Conservation (phyloP, 1,140 invertebrate species). For the Vollenhovia emeryi region DNA sequence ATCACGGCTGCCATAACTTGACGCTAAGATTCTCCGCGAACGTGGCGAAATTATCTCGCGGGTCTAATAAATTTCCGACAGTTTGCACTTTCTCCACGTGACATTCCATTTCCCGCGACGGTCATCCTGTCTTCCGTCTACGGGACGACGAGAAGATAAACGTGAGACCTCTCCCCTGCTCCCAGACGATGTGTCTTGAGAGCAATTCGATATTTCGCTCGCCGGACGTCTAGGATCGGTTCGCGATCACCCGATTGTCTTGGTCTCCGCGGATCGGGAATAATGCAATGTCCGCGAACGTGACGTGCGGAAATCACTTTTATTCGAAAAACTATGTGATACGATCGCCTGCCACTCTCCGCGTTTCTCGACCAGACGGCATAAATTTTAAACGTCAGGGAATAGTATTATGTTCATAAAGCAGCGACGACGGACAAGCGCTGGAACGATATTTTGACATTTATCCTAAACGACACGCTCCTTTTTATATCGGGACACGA, state of each 20-base stretch:
- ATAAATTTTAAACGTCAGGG: slow-evolving; percentile 21
- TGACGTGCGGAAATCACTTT: slow-evolving; percentile 61
- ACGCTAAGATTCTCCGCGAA: slow-evolving; percentile 3
- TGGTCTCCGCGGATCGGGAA: slow-evolving; percentile 6
- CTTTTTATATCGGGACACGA: slow-evolving; percentile 8
- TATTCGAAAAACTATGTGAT: slow-evolving; percentile 20
- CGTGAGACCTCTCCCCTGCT: slow-evolving; percentile 5
- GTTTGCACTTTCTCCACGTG: slow-evolving; percentile 59
- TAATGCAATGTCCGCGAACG: slow-evolving; percentile 59
- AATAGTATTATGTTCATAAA: slow-evolving; percentile 1
- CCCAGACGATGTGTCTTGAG: slow-evolving; percentile 29
- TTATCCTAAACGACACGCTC: slow-evolving; percentile 12
- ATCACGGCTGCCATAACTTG: slow-evolving; percentile 17
- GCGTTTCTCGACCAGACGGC: neutral
- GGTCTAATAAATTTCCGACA: slow-evolving; percentile 72
- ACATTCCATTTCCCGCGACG: slow-evolving; percentile 69
- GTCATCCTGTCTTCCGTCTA: slow-evolving; percentile 64
- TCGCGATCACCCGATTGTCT: slow-evolving; percentile 20
- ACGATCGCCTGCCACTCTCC: slow-evolving; percentile 10
- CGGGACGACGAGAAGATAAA: slow-evolving; percentile 5
- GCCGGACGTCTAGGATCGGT: slow-evolving; percentile 46
- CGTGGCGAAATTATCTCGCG: slow-evolving; percentile 42
- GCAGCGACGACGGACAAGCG: slow-evolving; percentile 5
- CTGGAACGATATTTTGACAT: slow-evolving; percentile 27
- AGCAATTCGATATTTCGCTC: slow-evolving; percentile 58